Evolutionary conservation across 2,113 vertebrate genomes (phyloP).

Genomic region (Channa argus): DNA sequence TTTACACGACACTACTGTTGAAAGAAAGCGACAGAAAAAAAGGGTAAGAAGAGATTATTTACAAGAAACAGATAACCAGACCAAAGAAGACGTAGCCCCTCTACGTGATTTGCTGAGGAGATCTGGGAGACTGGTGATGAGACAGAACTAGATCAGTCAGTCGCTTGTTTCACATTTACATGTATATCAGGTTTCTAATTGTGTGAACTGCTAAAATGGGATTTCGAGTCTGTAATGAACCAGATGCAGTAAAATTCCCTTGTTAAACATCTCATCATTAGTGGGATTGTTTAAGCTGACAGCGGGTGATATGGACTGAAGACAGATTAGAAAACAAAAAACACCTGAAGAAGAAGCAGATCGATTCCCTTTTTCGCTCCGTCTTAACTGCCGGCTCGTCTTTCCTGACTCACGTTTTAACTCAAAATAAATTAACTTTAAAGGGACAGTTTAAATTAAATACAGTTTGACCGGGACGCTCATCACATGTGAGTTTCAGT

Average conservation of each 20-base stretch:
- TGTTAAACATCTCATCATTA: not conserved
- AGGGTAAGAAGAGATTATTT: slow-evolving; percentile 52
- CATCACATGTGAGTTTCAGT: not conserved
- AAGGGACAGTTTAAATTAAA: not conserved
- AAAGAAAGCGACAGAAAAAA: slow-evolving; percentile 17
- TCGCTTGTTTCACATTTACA: not conserved
- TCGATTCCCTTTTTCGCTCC: slow-evolving; percentile 54
- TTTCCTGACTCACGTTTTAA: not conserved
- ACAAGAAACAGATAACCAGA: slow-evolving; percentile 53
- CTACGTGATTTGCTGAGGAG: slow-evolving; percentile 58
- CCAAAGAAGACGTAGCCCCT: slow-evolving; percentile 66
- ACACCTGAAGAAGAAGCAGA: slow-evolving; percentile 23
- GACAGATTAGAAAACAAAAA: not conserved
- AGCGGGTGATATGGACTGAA: not conserved
- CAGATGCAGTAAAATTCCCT: not conserved
- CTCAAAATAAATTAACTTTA: not conserved
- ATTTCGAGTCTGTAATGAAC: not conserved
- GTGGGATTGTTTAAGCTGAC: not conserved
- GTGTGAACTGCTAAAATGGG: not conserved
- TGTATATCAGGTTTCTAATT: not conserved
- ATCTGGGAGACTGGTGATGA: slow-evolving; percentile 15
- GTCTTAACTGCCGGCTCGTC: slow-evolving; percentile 22
- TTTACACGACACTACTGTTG: slow-evolving; percentile 17
- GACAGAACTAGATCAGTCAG: not conserved
- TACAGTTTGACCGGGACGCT: not conserved